Percentiles rank a stretch among this genome's conserved stretches.
These are phyloP conservation scores for Rhagologus leucostigma DNA, from an alignment of 2,113 vertebrate genomes.

Conservation along the genomic window DNA sequence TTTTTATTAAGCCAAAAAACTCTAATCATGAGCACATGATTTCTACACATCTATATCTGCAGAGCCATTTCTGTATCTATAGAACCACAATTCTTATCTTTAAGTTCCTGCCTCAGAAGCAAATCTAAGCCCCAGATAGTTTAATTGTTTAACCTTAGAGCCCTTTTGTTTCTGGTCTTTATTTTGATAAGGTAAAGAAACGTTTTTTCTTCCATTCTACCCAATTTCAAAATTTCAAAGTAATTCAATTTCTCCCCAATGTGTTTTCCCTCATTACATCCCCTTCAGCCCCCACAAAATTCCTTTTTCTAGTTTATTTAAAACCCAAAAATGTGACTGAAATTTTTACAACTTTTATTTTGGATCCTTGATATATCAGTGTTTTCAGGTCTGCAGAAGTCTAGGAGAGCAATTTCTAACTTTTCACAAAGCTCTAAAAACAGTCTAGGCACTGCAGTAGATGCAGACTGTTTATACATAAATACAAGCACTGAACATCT, in stretches of 20 bases:
- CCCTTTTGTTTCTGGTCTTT: not conserved
- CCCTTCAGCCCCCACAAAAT: not conserved
- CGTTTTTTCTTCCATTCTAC: not conserved
- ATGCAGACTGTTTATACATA: constrained; percentile 13
- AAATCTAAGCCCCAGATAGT: not conserved
- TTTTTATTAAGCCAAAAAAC: not conserved
- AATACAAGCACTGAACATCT: not conserved
- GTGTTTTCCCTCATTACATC: not conserved
- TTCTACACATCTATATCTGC: not conserved
- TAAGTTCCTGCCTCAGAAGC: not conserved
- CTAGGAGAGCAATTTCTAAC: not conserved
- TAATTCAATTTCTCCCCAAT: not conserved
- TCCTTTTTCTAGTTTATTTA: not conserved
- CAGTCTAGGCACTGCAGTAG: not conserved
- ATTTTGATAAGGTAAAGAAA: not conserved
- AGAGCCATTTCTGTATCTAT: not conserved
- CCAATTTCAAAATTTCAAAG: no score
- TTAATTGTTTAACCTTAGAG: not conserved
- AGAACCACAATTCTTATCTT: not conserved
- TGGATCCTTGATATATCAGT: not conserved
- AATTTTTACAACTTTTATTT: not conserved
- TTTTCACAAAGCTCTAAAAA: not conserved
- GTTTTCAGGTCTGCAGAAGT: not conserved
- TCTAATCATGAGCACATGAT: not conserved
- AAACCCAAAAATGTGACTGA: not conserved